A percentile compares a stretch with the other conserved stretches of the same genome.
Conservation (phyloP, 2,888 invertebrate species). For the Philonicus albiceps region DNA sequence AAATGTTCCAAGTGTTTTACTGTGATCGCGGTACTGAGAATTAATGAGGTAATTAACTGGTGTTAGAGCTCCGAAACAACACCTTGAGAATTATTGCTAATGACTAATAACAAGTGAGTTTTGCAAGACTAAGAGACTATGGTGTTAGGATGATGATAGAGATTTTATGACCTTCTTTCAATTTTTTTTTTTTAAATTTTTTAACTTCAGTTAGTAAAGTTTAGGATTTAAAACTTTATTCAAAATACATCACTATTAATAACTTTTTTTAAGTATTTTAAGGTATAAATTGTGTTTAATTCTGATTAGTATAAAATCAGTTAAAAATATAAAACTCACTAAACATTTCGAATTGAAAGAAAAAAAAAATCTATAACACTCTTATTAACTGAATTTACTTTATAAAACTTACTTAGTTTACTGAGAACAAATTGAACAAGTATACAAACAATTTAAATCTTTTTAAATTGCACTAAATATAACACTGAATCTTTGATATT, state of each 20-base stretch:
- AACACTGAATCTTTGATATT: neutral
- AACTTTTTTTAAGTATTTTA: neutral
- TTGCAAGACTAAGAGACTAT: neutral
- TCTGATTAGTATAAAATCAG: neutral
- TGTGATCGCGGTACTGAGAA: neutral
- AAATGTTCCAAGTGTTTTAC: neutral
- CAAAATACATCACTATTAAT: neutral
- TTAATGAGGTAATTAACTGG: neutral
- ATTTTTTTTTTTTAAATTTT: neutral
- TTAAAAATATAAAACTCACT: neutral
- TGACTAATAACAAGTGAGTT: neutral
- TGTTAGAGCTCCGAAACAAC: neutral
- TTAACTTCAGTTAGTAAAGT: neutral
- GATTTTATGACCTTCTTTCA: neutral
- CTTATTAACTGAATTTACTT: neutral
- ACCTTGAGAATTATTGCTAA: neutral
- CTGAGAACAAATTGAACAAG: neutral
- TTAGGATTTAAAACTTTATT: neutral
- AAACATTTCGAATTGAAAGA: neutral
- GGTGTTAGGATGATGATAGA: neutral
- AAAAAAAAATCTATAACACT: neutral
- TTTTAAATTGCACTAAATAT: neutral
- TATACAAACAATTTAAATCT: neutral
- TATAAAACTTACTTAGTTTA: neutral
- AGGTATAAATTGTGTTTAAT: neutral